Base-by-base conservation (phyloP, 2,797 vertebrate species). In the Pseudomugil gertrudae region DNA sequence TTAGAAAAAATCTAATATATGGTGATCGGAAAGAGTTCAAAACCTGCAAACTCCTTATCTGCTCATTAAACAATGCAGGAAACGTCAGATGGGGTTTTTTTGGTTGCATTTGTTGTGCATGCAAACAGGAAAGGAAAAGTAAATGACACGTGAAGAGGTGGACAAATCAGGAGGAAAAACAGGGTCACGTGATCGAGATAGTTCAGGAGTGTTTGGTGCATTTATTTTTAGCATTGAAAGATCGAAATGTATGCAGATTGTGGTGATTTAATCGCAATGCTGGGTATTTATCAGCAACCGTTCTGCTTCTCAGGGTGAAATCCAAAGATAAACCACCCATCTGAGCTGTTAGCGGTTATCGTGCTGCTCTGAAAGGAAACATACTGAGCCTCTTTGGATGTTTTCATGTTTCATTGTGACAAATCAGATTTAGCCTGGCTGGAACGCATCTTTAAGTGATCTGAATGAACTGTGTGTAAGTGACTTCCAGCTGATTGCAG, bases 121-220 rank as follows among this genome's bases (percentile, higher is more conserved):
- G 72, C 84, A 88, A 89, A 74, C 57, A 15, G 88, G 82, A 88
- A 91, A 93, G 92, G 91, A 91, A 94, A 79, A 90, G 83, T 90
- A 78, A 81, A 87, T 61, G 60, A 76, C 33, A 55, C 55, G 66
- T 67, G 78, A 69, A 75, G 80, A 81, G 67, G 85, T 92, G 92
- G 85, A 91, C 76, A 89, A 91, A 90, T 38, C 55, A 60, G 9
- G 55, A 52, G 26, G 32, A 61, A 36, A 63, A 57, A 32, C 8
- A 62, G 10, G 24, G 14, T 10, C 5, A 21, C 32, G 32, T 13
- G 66, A 38, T 40, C 29, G 9, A 63, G 32, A 58, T 23, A 38
- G 59, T 67, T 64, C 9, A 62, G 27, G 33, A 57, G 19, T 48
- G 29, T 52, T 69, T 65, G 29, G 26, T 2, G 1, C 17, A 33